Evolutionary conservation across 2,113 vertebrate genomes (phyloP).

Genomic region (Sitta europaea): DNA sequence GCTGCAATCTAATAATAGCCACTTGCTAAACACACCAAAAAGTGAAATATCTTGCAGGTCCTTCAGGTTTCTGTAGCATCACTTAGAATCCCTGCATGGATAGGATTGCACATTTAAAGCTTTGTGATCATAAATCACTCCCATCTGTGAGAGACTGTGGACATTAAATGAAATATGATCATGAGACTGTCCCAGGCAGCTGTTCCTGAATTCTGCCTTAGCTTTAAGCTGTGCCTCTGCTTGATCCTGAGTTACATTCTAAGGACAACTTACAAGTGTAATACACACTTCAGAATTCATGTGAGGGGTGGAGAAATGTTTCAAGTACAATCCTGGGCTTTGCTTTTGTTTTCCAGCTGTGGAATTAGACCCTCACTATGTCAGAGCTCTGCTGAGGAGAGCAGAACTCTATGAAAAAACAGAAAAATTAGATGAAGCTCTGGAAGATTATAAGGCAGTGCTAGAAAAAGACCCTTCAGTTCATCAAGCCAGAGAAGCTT

Average conservation of each 20-base stretch:
- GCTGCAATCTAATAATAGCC: background rate
- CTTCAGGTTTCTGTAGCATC: background rate
- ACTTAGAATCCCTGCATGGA: background rate
- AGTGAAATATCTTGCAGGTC: background rate
- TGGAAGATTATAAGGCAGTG: constrained; percentile 89
- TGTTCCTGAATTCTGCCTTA: background rate
- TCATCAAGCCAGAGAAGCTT: constrained; percentile 83
- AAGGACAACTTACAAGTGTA: background rate
- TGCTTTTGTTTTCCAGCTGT: constrained; percentile 73
- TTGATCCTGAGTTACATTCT: background rate
- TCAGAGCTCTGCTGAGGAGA: constrained; percentile 86
- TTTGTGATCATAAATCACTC: background rate
- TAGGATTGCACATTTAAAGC: background rate
- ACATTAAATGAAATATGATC: background rate
- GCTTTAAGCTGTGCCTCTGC: background rate
- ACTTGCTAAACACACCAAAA: background rate
- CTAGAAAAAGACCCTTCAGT: constrained; percentile 85
- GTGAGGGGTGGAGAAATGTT: background rate
- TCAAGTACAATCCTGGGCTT: background rate
- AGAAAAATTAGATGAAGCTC: constrained; percentile 92
- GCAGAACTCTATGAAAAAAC: constrained; percentile 93
- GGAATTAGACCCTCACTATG: constrained; percentile 84
- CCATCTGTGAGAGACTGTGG: background rate
- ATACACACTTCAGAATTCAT: background rate
- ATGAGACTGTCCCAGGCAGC: background rate